A percentile compares a stretch with the other conserved stretches of the same genome.
Evolutionary conservation across 1,140 invertebrate species (phyloP).

Genomic region (Notospermus geniculatus): DNA sequence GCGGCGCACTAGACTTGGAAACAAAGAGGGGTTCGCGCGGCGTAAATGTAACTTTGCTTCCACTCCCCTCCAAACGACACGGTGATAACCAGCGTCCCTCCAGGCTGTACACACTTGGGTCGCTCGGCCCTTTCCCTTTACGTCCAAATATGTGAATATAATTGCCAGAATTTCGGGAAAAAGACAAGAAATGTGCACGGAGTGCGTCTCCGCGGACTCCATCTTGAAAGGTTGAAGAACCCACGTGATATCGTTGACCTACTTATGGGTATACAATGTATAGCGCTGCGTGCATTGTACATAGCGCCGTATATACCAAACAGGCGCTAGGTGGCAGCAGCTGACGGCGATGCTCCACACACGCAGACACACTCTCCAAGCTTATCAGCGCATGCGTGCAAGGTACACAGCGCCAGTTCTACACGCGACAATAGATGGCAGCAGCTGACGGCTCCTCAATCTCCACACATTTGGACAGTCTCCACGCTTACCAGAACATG

Average conservation of each 20-base stretch:
- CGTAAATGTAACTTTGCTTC: slow-evolving; percentile 86
- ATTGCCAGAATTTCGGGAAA: slow-evolving; percentile 90
- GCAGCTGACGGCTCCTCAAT: too few species aligned
- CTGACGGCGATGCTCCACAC: too few species aligned
- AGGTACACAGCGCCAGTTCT: too few species aligned
- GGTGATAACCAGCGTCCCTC: slow-evolving; percentile 83
- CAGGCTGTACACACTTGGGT: slow-evolving; percentile 87
- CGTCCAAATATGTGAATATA: slow-evolving; percentile 86
- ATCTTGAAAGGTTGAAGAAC: slow-evolving; percentile 5
- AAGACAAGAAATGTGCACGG: slow-evolving; percentile 76
- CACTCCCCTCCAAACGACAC: slow-evolving; percentile 88
- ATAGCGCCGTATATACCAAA: too few species aligned
- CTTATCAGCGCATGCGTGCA: too few species aligned
- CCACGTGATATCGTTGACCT: slow-evolving; percentile 2
- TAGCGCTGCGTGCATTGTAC: too few species aligned
- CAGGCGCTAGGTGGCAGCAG: too few species aligned
- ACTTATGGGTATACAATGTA: too few species aligned
- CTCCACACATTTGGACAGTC: too few species aligned
- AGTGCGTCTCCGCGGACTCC: slow-evolving; percentile 31
- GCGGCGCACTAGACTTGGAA: slow-evolving; percentile 78
- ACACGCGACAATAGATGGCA: too few species aligned
- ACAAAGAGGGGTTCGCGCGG: slow-evolving; percentile 77
- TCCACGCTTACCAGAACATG: too few species aligned
- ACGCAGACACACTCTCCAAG: too few species aligned
- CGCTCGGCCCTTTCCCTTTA: slow-evolving; percentile 81